A percentile compares a stretch with the other conserved stretches of the same genome.
phyloP scores from a whole-genome alignment of 2,888 invertebrate species.

The Pedicia rivosa region DNA sequence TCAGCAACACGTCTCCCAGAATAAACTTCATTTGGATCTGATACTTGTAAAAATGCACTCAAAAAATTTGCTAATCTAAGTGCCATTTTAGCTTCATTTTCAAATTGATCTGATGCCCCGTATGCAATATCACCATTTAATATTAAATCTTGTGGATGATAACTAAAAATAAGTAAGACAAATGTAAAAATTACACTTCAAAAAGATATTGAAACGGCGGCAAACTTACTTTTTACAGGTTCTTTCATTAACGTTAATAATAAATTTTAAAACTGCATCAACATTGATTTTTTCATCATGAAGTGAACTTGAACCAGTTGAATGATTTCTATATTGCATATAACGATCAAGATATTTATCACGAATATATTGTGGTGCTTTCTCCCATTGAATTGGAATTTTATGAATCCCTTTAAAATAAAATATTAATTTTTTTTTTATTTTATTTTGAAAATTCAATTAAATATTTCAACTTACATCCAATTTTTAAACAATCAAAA shows the following conservation, averaged over 20 bases:
- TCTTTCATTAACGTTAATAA: slow-evolving; percentile 45
- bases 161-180: no score
- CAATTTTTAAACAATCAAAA: slow-evolving; percentile 81
- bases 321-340: slow-evolving; percentile 56
- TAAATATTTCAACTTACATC: slow-evolving; percentile 55
- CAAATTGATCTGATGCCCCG: slow-evolving; percentile 77
- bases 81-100: slow-evolving; percentile 93
- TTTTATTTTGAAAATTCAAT: background rate
- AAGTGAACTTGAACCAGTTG: slow-evolving; percentile 46
- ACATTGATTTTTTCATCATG: slow-evolving; percentile 54
- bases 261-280: slow-evolving; percentile 61
- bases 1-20: slow-evolving; percentile 81
- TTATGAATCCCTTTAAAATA: slow-evolving; percentile 88
- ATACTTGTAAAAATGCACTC: slow-evolving; percentile 83
- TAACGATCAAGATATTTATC: slow-evolving; percentile 58
- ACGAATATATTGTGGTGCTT: slow-evolving; percentile 49
- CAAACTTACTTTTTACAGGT: slow-evolving; percentile 36
- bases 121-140: slow-evolving; percentile 76
- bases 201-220: no score
- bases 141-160: slow-evolving; percentile 53
- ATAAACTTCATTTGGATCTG: slow-evolving; percentile 78
- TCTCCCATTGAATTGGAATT: slow-evolving; percentile 68
- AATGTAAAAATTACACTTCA: no score
- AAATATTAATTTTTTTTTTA: no score
- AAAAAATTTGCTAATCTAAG: slow-evolving; percentile 91